Evolutionary conservation across 2,888 invertebrate species (phyloP), one percentile per base, ranked within the genome.

Genomic region (Plagiodera versicolora): DNA sequence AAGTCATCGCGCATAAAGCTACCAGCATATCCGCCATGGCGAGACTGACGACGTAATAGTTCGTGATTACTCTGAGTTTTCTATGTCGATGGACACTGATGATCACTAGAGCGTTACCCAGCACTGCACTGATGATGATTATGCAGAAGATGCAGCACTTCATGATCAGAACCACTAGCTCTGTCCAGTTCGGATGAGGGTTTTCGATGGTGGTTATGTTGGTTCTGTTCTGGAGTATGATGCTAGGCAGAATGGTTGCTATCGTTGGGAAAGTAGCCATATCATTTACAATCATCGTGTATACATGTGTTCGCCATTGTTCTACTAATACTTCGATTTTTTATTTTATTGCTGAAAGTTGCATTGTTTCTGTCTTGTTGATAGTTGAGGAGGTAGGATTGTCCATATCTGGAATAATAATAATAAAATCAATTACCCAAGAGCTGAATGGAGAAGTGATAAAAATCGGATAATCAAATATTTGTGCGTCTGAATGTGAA

Each of bases 11-110:
- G 76, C 94, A 92, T 59, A 94, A 81, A 0, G 95, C 95, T 49
- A 97, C 95, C 65, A 96, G 83, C 83, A 96, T 90, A 76, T 97
- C 97, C 39, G 97, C 96, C 73, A 95, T 90, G 1, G 97, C 97
- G 61, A 97, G 81, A 55, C 94, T 95, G 71, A 97, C 96, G 68
- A 97, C 94, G 84, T 96, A 97, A 80, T 94, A 95, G 81, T 97
- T 97, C 53, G 96, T 96, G 75, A 95, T 91, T 66, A 94, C 92
- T 49, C 94, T 84, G 1, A 94, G 84, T 72, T 91, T 89, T 47
- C 92, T 85, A 77, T 93, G 92, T 48, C 91, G 84, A 69, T 90
- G 87, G 20, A 94, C 93, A 72, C 89, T 89, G 67, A 91, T 89
- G 71, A 94, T 93, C 72, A 97, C 96, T 68, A 97, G 84, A 1